Base-by-base conservation (phyloP, 1,140 invertebrate genomes). In the Drosophila triauraria region DNA sequence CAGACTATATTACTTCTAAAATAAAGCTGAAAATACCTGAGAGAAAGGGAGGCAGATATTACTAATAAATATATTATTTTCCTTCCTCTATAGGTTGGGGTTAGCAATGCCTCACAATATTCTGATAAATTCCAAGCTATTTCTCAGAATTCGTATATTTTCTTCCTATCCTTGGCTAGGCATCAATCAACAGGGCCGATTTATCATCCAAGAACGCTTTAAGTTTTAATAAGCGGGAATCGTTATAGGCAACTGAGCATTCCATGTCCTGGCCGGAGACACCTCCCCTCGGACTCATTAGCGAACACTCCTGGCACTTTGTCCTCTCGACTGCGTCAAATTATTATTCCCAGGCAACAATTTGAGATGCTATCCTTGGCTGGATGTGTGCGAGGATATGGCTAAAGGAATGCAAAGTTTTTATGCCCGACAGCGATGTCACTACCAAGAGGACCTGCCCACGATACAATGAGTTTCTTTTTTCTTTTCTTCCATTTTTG, bases 381-480 rank as follows among this genome's bases (percentile, higher is more conserved):
- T 57, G 51, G 23, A 80, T 50, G 75, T 67, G 59, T 82, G 53
- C 51, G 12, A 35, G 51, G 32, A 59, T 64, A 75, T 62, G 51
- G 58, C 43, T 61, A 63, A 72, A 44, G 62, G 42, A 62, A 65
- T 59, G 40, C 57, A 60, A 82, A 82, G 62, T 82, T 87, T 77
- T 83, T 77, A 70, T 77, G 76, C 80, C 84, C 69, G 35, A 40
- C 84, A 62, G 84, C 64, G 48, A 68, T 83, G 84, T 87, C 84
- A 88, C 90, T 90, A 84, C 46, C 68, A 59, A 46, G 60, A 53
- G 53, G 61, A 60, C 62, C 51, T 51, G 35, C 60, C 25, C 59
- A 60, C 62, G 62, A 78, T 61, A 69, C 75, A 75, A 75, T 75
- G 59, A 75, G 71, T 76, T 76, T 67, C 38, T 25, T 53, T 42